Evolutionary conservation across 2,888 invertebrate species (phyloP), one percentile per base, ranked within the genome.

Genomic region (Sturmia bella): DNA sequence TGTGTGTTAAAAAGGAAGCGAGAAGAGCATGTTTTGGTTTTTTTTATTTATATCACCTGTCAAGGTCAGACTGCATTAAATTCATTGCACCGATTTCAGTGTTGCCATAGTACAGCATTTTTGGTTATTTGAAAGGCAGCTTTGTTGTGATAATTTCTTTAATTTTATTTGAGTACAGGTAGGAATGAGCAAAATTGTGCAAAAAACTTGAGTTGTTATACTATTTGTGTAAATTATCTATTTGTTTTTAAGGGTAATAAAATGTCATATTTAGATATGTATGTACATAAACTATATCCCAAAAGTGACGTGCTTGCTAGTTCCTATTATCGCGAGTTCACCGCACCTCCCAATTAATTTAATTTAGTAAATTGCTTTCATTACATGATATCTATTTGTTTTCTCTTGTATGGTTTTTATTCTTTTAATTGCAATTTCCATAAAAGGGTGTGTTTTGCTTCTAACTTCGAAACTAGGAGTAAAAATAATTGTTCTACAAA

Each of bases 1-100:
- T 37, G n/a, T 37, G 27, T 13, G 4, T 56, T 12, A 39, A 37
- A 32, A 57, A 57, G 12, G 17, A 37, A 19, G 37, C 37, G 37
- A 7, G 19, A 2, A 37, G 13, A 19, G 17, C 37, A 45, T 39
- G 39, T 11, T 48, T 54, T 48, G 15, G n/a, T n/a, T n/a, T n/a
- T n/a, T 57, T 70, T 50, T 66, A 32, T 24, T 39, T 59, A 41
- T 59, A 70, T 48, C 70, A 70, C 39, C 70, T 70, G 70, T 39
- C 70, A 70, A 70, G 70, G 70, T 59, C 50, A 70, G 21, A 15
- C 9, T 59, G 13, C 24, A 59, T 50, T 59, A 21, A 50, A 27
- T 48, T 39, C 39, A 59, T 37, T 57, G 56, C 43, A 21, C 32
- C 37, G 6, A 48, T 12, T 5, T n/a, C 15, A 57, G 59, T 39